phyloP scores from a whole-genome alignment of 2,888 invertebrate species.

The Trichogramma evanescens region DNA sequence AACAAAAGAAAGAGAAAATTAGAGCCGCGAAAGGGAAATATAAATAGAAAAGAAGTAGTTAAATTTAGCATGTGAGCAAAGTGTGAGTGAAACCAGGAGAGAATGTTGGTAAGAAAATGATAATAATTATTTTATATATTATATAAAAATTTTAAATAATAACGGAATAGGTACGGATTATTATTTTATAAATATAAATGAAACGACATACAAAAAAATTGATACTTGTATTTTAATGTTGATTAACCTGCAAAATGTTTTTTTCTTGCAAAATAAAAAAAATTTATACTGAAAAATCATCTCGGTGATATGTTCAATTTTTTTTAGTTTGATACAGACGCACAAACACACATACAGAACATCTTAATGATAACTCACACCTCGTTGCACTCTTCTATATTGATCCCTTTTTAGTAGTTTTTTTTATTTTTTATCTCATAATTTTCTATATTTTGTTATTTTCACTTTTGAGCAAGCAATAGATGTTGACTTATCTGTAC shows the following conservation, averaged over 20 bases:
- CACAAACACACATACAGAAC: not conserved
- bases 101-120: too few relatives aligned
- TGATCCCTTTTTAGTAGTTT: too few relatives aligned
- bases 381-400: too few relatives aligned
- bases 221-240: slow-evolving; percentile 23
- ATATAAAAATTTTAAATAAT: slow-evolving; percentile 9
- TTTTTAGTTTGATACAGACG: not conserved
- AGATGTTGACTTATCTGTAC: not conserved
- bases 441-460: not conserved
- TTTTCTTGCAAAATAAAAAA: slow-evolving; percentile 22
- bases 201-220: slow-evolving; percentile 12
- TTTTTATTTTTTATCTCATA: not conserved
- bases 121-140: too few relatives aligned
- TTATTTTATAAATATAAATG: slow-evolving; percentile 15
- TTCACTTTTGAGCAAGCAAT: not conserved
- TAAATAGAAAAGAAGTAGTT: not conserved
- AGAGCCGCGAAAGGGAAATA: not conserved
- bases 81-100: too few relatives aligned
- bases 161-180: slow-evolving; percentile 22
- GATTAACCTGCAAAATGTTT: slow-evolving; percentile 25
- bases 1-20: slow-evolving; percentile 2
- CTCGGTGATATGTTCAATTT: not conserved
- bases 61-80: too few relatives aligned
- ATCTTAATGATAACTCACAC: not conserved
- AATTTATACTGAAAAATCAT: slow-evolving; percentile 21